These are phyloP conservation scores for Ectobius pallidus DNA, from an alignment of 2,888 invertebrate species.

Conservation along the genomic window DNA sequence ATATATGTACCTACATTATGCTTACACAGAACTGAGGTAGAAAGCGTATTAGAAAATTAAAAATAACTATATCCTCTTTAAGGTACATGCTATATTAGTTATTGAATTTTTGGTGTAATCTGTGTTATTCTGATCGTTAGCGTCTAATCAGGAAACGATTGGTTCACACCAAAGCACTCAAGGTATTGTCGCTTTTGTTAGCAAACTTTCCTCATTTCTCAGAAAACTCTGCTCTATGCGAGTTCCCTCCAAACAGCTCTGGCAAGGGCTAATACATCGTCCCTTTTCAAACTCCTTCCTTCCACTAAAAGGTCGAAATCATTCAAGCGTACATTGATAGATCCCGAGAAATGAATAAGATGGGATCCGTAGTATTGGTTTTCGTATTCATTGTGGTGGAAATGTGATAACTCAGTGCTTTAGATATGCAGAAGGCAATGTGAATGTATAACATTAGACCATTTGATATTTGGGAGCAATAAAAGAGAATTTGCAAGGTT, in stretches of 20 bases:
- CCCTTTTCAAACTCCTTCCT: not conserved
- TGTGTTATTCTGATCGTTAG: too few species aligned
- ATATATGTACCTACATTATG: too few species aligned
- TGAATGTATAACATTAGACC: not conserved
- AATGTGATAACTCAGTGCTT: slow-evolving; percentile 16
- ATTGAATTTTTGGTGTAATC: too few species aligned
- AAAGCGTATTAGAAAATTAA: too few species aligned
- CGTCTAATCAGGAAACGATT: not conserved
- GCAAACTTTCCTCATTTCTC: not conserved
- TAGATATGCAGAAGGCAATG: too few species aligned
- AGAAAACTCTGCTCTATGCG: not conserved
- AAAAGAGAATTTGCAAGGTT: too few species aligned
- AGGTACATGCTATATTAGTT: too few species aligned
- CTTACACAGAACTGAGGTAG: too few species aligned
- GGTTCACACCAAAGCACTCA: not conserved
- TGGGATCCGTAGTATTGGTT: not conserved
- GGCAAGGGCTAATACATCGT: not conserved
- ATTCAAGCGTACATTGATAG: slow-evolving; percentile 4
- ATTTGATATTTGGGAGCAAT: not conserved
- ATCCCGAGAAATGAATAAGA: slow-evolving; percentile 16
- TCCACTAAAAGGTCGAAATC: slow-evolving; percentile 20
- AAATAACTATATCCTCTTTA: too few species aligned
- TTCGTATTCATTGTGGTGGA: not conserved
- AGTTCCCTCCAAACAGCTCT: not conserved
- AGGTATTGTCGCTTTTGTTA: not conserved